Evolutionary conservation across 2,113 vertebrate genomes (phyloP).

Genomic region (Coregonus clupeaformis): DNA sequence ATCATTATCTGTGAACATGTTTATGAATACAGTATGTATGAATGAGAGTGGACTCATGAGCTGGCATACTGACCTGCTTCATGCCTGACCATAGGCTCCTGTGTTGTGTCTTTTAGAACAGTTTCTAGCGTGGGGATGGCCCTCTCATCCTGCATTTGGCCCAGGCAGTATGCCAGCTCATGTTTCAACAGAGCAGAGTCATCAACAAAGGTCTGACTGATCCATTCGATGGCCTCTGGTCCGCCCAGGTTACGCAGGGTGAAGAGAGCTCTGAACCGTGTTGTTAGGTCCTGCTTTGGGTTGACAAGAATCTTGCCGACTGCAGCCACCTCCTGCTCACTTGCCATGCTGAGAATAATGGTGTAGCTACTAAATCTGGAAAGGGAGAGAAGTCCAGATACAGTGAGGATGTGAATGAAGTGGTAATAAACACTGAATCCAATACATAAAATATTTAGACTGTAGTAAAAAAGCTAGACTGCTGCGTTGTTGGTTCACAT

Average conservation of each 20-base stretch:
- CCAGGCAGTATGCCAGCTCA: slow-evolving; percentile 92
- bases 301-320: slow-evolving; percentile 80
- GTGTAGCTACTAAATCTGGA: too few relatives aligned
- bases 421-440: too few relatives aligned
- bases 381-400: too few relatives aligned
- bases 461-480: too few relatives aligned
- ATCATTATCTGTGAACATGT: not conserved
- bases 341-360: slow-evolving; percentile 14
- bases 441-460: too few relatives aligned
- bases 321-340: slow-evolving; percentile 72
- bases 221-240: slow-evolving; percentile 80
- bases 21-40: not conserved
- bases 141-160: slow-evolving; percentile 86
- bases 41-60: not conserved
- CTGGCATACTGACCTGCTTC: slow-evolving; percentile 83
- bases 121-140: slow-evolving; percentile 79
- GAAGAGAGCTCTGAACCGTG: slow-evolving; percentile 91
- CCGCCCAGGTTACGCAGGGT: slow-evolving; percentile 88
- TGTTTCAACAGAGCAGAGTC: slow-evolving; percentile 90
- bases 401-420: too few relatives aligned
- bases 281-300: slow-evolving; percentile 67
- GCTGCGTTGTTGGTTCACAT: too few relatives aligned
- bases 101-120: slow-evolving; percentile 78
- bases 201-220: slow-evolving; percentile 83
- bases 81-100: slow-evolving; percentile 94